These are phyloP conservation scores for Cremastobaeus sp. DNA, from an alignment of 2,888 invertebrate genomes.

Conservation along the genomic window DNA sequence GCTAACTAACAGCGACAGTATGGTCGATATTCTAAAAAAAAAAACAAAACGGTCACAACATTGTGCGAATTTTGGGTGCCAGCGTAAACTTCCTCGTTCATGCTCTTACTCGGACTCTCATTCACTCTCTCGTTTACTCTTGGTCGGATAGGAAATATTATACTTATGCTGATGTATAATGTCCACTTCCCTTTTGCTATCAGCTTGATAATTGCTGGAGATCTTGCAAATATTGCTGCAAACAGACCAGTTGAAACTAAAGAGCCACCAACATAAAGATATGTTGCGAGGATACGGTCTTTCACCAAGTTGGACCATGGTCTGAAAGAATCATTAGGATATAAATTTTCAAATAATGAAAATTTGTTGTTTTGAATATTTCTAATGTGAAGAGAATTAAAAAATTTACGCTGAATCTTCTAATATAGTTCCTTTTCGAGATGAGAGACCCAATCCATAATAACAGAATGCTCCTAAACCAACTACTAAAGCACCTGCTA, in stretches of 20 bases:
- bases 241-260: slow-evolving; percentile 89
- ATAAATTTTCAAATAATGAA: background rate
- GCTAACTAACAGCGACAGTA: too few relatives aligned
- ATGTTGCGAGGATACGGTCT: slow-evolving; percentile 92
- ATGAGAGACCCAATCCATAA: slow-evolving; percentile 93
- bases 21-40: too few relatives aligned
- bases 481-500: slow-evolving; percentile 92
- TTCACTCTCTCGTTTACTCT: too few relatives aligned
- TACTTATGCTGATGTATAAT: too few relatives aligned
- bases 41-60: too few relatives aligned
- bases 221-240: slow-evolving; percentile 89
- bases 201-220: slow-evolving; percentile 88
- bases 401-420: slow-evolving; percentile 90
- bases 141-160: too few relatives aligned
- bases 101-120: too few relatives aligned
- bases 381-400: background rate
- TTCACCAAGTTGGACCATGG: slow-evolving; percentile 97
- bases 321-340: slow-evolving; percentile 79
- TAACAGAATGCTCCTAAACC: slow-evolving; percentile 95
- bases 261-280: slow-evolving; percentile 95
- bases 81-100: too few relatives aligned
- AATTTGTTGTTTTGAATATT: background rate
- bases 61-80: too few relatives aligned
- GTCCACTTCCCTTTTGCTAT: too few relatives aligned
- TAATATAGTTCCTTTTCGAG: slow-evolving; percentile 87